These are phyloP conservation scores for Dasypogon diadema DNA, from an alignment of 2,888 invertebrate species.

Conservation along the genomic window DNA sequence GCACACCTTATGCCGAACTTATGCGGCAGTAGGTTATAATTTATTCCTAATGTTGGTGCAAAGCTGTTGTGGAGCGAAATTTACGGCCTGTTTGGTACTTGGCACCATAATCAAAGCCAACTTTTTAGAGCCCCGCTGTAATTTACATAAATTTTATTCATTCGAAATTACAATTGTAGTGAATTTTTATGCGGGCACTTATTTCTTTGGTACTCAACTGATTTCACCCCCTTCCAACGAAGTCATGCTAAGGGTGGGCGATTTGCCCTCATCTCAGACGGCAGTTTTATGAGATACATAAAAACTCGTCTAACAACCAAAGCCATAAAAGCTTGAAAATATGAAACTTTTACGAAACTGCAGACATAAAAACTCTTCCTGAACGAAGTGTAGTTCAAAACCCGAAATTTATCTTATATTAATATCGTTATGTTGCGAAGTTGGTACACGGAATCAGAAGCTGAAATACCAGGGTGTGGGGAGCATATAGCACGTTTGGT, in stretches of 20 bases:
- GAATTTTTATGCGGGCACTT: neutral
- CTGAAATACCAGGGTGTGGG: too few species aligned
- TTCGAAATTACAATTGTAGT: too few species aligned
- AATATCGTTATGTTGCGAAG: neutral
- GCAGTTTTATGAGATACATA: neutral
- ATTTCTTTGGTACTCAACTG: neutral
- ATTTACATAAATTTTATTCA: too few species aligned
- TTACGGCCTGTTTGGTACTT: too few species aligned
- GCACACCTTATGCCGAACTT: too few species aligned
- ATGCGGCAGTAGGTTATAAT: too few species aligned
- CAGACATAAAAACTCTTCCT: neutral
- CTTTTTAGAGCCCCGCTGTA: too few species aligned
- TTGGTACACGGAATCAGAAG: neutral
- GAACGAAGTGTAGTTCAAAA: neutral
- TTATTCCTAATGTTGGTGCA: too few species aligned
- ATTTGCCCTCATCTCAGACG: neutral
- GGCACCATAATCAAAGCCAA: too few species aligned
- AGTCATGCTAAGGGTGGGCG: too few species aligned
- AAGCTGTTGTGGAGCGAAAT: too few species aligned
- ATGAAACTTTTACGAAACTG: neutral
- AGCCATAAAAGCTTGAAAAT: neutral
- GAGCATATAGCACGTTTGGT: neutral
- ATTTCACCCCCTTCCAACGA: too few species aligned
- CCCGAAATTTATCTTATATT: neutral
- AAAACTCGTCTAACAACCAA: neutral